Conservation (phyloP, 1,140 invertebrate species). For the Reticulitermes speratus region DNA sequence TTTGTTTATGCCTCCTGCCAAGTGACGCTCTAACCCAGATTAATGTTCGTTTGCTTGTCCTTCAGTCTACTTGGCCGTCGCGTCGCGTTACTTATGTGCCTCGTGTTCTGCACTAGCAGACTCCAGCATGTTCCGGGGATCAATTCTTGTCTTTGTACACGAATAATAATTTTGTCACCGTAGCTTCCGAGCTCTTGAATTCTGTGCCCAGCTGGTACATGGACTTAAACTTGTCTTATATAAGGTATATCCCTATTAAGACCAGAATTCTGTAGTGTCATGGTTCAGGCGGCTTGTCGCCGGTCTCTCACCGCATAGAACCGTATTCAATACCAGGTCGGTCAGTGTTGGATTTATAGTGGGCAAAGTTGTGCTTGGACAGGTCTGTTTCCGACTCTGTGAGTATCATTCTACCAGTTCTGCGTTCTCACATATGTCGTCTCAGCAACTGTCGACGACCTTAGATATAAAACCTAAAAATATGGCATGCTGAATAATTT, state of each 20-base stretch:
- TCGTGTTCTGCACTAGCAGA: not conserved
- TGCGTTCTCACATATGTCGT: too few species aligned
- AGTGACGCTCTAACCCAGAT: not conserved
- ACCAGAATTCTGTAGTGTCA: too few species aligned
- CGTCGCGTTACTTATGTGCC: not conserved
- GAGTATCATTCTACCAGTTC: too few species aligned
- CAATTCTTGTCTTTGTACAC: not conserved
- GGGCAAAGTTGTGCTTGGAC: too few species aligned
- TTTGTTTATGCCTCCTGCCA: slow-evolving; percentile 10
- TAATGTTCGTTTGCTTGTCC: not conserved
- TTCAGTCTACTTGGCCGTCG: not conserved
- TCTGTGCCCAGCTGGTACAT: not conserved
- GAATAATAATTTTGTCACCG: not conserved
- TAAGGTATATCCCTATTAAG: not conserved
- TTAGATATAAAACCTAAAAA: too few species aligned
- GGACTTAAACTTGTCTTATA: not conserved
- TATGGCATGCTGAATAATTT: too few species aligned
- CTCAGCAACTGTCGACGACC: too few species aligned
- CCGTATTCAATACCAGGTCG: too few species aligned
- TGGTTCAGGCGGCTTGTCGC: too few species aligned
- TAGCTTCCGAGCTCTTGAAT: not conserved
- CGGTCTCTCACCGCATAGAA: too few species aligned
- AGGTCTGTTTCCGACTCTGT: too few species aligned
- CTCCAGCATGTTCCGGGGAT: not conserved
- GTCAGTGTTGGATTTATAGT: too few species aligned